Conservation (phyloP, 2,888 invertebrate species). For the Trichogramma dendrolimi region DNA sequence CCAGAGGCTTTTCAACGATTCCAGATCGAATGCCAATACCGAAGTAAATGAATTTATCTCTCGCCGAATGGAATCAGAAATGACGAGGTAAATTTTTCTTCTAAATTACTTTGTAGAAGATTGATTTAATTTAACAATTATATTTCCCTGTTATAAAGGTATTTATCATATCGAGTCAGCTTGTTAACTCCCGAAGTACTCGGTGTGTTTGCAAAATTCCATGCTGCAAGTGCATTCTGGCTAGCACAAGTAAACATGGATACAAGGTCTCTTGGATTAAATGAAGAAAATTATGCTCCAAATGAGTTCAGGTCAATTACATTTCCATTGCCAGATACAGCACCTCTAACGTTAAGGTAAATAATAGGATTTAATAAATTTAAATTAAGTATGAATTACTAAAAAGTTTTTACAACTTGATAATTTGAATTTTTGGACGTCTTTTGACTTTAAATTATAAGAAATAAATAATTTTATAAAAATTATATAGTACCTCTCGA, state of each 20-base stretch:
- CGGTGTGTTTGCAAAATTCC: slow-evolving; percentile 68
- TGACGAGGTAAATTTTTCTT: slow-evolving; percentile 57
- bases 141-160: slow-evolving; percentile 51
- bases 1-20: slow-evolving; percentile 71
- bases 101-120: neutral
- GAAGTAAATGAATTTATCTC: slow-evolving; percentile 61
- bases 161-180: slow-evolving; percentile 69
- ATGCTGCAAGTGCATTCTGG: slow-evolving; percentile 80
- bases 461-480: neutral
- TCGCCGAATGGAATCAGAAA: slow-evolving; percentile 61
- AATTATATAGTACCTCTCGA: neutral
- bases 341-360: slow-evolving; percentile 68
- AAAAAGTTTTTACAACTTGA: neutral
- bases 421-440: neutral
- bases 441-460: too few species aligned
- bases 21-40: slow-evolving; percentile 56
- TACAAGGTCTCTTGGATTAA: slow-evolving; percentile 42
- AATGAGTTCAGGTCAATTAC: slow-evolving; percentile 55
- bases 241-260: slow-evolving; percentile 75
- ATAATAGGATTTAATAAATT: neutral
- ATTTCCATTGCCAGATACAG: slow-evolving; percentile 63
- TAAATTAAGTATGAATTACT: neutral
- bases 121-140: too few species aligned
- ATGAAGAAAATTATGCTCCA: slow-evolving; percentile 60
- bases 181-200: slow-evolving; percentile 73